A percentile compares a stretch with the other conserved stretches of the same genome.
Conservation (phyloP, 2,888 invertebrate species). For the Drosophila pegasa region DNA sequence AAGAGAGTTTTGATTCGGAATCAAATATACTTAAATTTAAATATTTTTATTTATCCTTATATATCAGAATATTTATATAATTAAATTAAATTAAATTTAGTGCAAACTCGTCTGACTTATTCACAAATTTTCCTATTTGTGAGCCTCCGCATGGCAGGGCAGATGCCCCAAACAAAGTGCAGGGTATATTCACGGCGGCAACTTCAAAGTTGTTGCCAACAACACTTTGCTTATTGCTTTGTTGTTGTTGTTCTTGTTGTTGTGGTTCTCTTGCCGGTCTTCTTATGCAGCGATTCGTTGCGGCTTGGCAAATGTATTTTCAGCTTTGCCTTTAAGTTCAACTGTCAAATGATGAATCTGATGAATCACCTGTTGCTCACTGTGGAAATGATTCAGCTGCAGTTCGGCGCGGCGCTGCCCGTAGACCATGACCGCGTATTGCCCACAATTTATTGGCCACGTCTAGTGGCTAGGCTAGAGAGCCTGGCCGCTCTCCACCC, state of each 20-base stretch:
- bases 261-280: slow-evolving; percentile 22
- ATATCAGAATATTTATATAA: no score
- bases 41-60: no score
- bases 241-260: slow-evolving; percentile 17
- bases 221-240: slow-evolving; percentile 49
- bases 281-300: slow-evolving; percentile 26
- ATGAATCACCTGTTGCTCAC: slow-evolving; percentile 58
- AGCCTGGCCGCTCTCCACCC: no score
- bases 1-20: no score
- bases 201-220: slow-evolving; percentile 8
- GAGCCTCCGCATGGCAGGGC: no score
- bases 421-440: slow-evolving; percentile 21
- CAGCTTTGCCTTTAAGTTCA: slow-evolving; percentile 43
- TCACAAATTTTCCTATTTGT: no score
- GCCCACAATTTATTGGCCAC: background rate
- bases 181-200: slow-evolving; percentile 11
- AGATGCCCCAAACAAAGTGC: background rate
- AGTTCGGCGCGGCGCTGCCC: background rate
- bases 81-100: no score
- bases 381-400: slow-evolving; percentile 43
- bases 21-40: no score
- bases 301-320: slow-evolving; percentile 31
- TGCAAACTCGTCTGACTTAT: no score
- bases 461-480: background rate
- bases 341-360: slow-evolving; percentile 43